Evolutionary conservation across 2,113 vertebrate species (phyloP), one percentile per base, ranked within the genome.

Genomic region (Orycteropus afer): DNA sequence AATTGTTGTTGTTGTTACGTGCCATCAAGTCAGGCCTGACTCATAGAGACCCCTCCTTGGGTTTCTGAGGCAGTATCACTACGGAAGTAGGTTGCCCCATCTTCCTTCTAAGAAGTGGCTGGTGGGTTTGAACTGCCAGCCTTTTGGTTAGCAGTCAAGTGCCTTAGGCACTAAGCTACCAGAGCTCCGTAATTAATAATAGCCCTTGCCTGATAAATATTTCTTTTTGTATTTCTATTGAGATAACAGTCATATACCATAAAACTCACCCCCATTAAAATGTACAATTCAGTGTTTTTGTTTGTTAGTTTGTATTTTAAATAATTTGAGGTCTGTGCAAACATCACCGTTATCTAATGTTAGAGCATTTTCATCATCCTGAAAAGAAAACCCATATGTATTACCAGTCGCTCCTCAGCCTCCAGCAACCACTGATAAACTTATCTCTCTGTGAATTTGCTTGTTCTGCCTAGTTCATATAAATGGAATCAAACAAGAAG

Each of bases 221-320:
- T 79, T 78, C 10, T 84, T 61, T 76, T 80, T 55, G 79, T 74
- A 77, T 86, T 2, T 94, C 92, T 88, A 88, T 78, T 90, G 13
- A 84, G 25, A 74, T 69, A 45, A 42, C 49, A 76, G 49, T 92
- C 51, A 80, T 42, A 32, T 32, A 73, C 12, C 25, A 77, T 71
- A 65, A 91, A 93, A 67, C 42, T 61, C n/a, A 80, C 17, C 7
- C 20, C n/a, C 65, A n/a, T 77, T 53, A 59, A 84, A 88, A 5
- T 45, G 0, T 61, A 57, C 67, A 85, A 51, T 61, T 47, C 13
- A 74, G 57, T 59, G n/a, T 73, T 42, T 65, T 65, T 65, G 5
- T 57, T n/a, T n/a, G n/a, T n/a, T n/a, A n/a, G n/a, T n/a, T n/a
- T n/a, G n/a, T n/a, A n/a, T 23, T 14, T 15, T 55, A 20, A 22